Evolutionary conservation across 1,140 invertebrate genomes (phyloP).

Genomic region (Andrena cerasifolii): DNA sequence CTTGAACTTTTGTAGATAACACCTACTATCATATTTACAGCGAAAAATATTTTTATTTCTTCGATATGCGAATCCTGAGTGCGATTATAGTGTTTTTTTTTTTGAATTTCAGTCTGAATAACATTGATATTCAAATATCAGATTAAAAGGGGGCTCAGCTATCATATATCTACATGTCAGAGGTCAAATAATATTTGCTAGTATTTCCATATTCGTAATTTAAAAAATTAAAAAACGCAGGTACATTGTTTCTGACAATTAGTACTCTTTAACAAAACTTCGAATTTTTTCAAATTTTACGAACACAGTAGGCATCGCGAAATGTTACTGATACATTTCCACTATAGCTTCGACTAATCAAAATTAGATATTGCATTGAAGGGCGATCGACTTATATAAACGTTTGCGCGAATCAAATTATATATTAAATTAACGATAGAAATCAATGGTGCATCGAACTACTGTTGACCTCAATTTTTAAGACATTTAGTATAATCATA

Average conservation of each 20-base stretch:
- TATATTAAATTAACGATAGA: background rate
- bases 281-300: background rate
- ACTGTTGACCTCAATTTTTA: background rate
- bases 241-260: background rate
- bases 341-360: background rate
- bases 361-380: background rate
- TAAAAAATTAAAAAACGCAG: background rate
- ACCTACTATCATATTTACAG: constrained; percentile 4
- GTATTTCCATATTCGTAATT: background rate
- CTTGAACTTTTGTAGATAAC: background rate
- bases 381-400: constrained; percentile 5
- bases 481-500: background rate
- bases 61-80: background rate
- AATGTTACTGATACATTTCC: background rate
- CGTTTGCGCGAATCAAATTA: background rate
- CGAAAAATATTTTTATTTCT: background rate
- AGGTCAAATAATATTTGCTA: constrained; percentile 45
- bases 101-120: background rate
- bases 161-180: constrained; percentile 19
- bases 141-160: constrained; percentile 27
- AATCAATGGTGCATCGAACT: background rate
- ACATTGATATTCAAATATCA: constrained; percentile 10
- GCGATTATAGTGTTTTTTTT: background rate
- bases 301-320: background rate
- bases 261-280: background rate